Base-by-base conservation (phyloP, 2,797 vertebrate species). In the Pseudomugil tenellus region DNA sequence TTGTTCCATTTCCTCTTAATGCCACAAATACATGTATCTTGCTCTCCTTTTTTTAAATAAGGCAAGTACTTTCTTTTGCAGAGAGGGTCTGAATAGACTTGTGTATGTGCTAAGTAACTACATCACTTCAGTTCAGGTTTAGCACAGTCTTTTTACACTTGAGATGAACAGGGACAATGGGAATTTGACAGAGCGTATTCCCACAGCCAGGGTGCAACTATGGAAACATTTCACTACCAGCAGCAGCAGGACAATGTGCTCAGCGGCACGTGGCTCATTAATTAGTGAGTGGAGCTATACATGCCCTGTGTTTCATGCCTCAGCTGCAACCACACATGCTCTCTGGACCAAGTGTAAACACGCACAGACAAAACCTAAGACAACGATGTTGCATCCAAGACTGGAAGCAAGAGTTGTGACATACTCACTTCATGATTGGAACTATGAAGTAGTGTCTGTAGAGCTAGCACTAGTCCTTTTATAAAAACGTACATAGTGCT, bases 241-340 rank as follows among this genome's bases (percentile, higher is more conserved):
- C 64, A 56, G 70, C 81, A 81, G 89, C 80, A 80, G 87, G 79
- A 34, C 31, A 65, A 59, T 53, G 83, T 77, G 81, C 76, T 84
- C 83, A 72, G 76, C 17, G 3, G 79, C 84, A 92, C 70, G 61
- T 70, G 86, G 62, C 76, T 67, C 67, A 83, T 92, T 91, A 93
- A 92, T 90, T 84, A 92, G 75, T 81, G 63, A 90, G 26, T 26
- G 43, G 62, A 72, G 76, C 60, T 58, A 58, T 46, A 55, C 74
- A 72, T 55, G 60, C 65, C 68, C 41, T 73, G 26, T 12, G 67
- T 70, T 77, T 84, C 74, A 85, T 60, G 73, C 81, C 76, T 77
- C 67, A 53, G 37, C 14, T 59, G 63, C 48, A 41, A 53, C 53
- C 35, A 17, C 71, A 67, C 78, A 49, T 25, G 34, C 19, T 8